Conservation (phyloP, 2,113 vertebrate species). For the Dinomys branickii region DNA sequence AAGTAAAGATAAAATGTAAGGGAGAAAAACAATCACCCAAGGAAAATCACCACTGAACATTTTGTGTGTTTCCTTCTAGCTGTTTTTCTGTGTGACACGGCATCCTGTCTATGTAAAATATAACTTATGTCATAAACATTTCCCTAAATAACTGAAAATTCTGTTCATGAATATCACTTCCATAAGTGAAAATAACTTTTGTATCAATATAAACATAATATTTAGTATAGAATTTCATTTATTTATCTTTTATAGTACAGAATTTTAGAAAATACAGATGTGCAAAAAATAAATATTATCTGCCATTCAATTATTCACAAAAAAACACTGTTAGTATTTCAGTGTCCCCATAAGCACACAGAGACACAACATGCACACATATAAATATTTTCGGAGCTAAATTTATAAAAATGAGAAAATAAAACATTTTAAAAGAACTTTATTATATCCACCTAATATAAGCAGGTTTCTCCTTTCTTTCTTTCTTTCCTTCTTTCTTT, state of each 20-base stretch:
- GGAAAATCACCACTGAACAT: not conserved
- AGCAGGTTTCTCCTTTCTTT: not conserved
- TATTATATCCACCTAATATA: not conserved
- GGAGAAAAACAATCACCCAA: not conserved
- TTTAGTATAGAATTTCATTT: constrained; percentile 44
- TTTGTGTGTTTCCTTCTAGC: not conserved
- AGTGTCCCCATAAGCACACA: not conserved
- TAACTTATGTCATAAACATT: not conserved
- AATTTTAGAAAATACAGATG: constrained; percentile 41
- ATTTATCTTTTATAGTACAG: not conserved
- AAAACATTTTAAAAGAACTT: not conserved
- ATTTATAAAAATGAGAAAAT: constrained; percentile 22
- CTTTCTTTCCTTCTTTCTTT: not conserved
- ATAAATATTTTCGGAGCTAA: not conserved
- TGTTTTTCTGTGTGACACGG: not conserved
- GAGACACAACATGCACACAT: not conserved
- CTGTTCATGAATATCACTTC: constrained; percentile 42
- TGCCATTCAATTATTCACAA: not conserved
- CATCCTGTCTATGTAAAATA: constrained; percentile 44
- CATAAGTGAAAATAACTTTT: constrained; percentile 45
- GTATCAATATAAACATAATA: not conserved
- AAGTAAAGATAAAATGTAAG: not conserved
- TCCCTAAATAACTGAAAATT: not conserved
- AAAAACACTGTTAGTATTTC: constrained; percentile 7
- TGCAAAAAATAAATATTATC: constrained; percentile 27